Conservation (phyloP, 1,140 invertebrate genomes). For the Drosophila nannoptera region DNA sequence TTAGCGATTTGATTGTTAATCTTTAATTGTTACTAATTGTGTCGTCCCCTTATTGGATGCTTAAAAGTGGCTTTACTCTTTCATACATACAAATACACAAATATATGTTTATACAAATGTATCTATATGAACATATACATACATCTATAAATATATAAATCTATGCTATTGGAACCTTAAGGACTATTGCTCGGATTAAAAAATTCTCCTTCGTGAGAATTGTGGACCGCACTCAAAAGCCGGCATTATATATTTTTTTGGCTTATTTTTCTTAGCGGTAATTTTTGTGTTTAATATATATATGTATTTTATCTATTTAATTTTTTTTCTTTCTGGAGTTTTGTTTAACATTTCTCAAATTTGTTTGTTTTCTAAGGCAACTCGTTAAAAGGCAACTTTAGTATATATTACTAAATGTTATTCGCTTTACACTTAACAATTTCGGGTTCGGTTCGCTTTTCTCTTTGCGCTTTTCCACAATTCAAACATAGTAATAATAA, state of each 20-base stretch:
- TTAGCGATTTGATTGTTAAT: constrained; percentile 52
- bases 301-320: neutral
- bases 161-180: constrained; percentile 16
- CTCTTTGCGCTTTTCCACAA: constrained; percentile 6
- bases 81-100: no score
- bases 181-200: constrained; percentile 18
- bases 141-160: constrained; percentile 1
- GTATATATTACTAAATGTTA: constrained; percentile 57
- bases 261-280: constrained; percentile 22
- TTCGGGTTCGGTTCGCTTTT: constrained; percentile 33
- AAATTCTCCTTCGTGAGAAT: constrained; percentile 10
- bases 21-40: constrained; percentile 49
- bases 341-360: constrained; percentile 38
- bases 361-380: constrained; percentile 64
- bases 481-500: neutral
- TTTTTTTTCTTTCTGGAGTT: constrained; percentile 11
- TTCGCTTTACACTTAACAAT: constrained; percentile 51
- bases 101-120: no score
- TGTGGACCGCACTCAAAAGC: neutral
- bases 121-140: neutral
- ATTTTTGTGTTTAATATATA: constrained; percentile 9
- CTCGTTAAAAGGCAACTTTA: constrained; percentile 73
- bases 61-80: constrained; percentile 23
- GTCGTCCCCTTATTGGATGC: constrained; percentile 11
- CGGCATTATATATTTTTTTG: constrained; percentile 36